Evolutionary conservation across 2,797 vertebrate genomes (phyloP).

Genomic region (Eospalax fontanierii): DNA sequence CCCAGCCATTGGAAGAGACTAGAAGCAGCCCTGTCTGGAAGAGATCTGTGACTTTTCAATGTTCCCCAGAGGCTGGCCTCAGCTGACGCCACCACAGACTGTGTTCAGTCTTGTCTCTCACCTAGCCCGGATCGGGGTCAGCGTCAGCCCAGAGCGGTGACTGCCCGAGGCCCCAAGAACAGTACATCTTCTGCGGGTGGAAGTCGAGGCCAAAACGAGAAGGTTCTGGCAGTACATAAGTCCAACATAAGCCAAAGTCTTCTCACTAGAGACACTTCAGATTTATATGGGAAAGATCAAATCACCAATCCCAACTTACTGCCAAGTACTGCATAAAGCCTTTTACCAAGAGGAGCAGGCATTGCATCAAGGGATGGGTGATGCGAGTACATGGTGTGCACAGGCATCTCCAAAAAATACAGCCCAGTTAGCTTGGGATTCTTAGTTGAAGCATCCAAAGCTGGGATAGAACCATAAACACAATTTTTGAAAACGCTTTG

Average conservation of each 20-base stretch:
- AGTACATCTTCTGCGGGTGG: fast-evolving
- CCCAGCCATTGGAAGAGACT: fast-evolving
- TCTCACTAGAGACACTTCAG: no score
- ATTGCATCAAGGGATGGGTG: no score
- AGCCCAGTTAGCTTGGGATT: not conserved
- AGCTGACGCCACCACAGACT: not conserved
- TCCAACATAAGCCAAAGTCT: not conserved
- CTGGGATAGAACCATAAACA: not conserved
- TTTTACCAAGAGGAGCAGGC: not conserved
- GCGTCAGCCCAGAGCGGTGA: no score
- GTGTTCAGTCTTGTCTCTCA: not conserved
- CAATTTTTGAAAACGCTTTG: not conserved
- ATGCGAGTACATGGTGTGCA: not conserved
- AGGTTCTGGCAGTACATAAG: not conserved
- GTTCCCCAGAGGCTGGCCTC: fast-evolving
- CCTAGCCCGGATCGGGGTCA: fast-evolving
- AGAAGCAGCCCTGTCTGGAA: not conserved
- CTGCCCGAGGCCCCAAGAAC: not conserved
- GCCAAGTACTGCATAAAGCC: not conserved
- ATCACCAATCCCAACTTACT: not conserved
- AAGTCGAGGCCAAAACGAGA: not conserved
- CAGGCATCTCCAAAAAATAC: not conserved
- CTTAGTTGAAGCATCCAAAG: not conserved
- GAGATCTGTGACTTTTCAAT: not conserved
- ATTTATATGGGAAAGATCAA: not conserved